Base-by-base conservation (phyloP, 2,113 vertebrate species). In the Notiomystis cincta region DNA sequence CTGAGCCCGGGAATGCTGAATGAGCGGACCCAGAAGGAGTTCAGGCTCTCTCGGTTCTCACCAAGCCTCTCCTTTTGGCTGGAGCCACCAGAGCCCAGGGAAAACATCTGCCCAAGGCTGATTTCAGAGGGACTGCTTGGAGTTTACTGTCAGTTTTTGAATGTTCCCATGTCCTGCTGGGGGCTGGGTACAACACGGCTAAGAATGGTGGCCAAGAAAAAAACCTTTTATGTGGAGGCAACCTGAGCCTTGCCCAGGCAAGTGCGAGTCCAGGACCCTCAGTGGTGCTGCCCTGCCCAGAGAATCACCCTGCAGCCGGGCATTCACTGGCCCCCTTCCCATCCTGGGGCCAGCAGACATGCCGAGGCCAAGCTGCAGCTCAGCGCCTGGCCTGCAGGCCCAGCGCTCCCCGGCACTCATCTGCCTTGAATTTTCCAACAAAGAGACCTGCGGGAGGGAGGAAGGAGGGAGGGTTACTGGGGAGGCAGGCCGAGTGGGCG, bases 361-460 rank as follows among this genome's bases (percentile, higher is more conserved):
- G 44, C 65, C 5, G 15, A 12, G 22, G 80, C 83, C 92, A 47
- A 78, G 76, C 82, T 60, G 54, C 62, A n/a, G 83, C 83, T 79
- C 79, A 62, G 22, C 1, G 65, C 82, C 88, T 45, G 70, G 88
- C 71, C 64, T 3, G 18, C 81, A 87, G 62, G 72, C 82, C 82
- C 78, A 54, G 78, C 4, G 2, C 82, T 82, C 80, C 69, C 57
- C 44, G 1, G 54, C 54, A 42, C 82, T 91, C 95, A 85, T 93
- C 93, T 93, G 95, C 92, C 76, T 95, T 77, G 85, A 82, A 87
- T 94, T 95, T 94, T 88, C 93, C 93, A 97, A 96, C 95, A 96
- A 96, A 96, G 92, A 80, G 95, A 96, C 93, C 93, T 78, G 87
- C 42, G 27, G 93, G 94, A 94, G 83, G 77, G 88, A 96, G 50